Percentiles rank a stretch among this genome's conserved stretches.
Evolutionary conservation across 1,140 invertebrate species (phyloP).

Genomic region (Drosophila lowei): DNA sequence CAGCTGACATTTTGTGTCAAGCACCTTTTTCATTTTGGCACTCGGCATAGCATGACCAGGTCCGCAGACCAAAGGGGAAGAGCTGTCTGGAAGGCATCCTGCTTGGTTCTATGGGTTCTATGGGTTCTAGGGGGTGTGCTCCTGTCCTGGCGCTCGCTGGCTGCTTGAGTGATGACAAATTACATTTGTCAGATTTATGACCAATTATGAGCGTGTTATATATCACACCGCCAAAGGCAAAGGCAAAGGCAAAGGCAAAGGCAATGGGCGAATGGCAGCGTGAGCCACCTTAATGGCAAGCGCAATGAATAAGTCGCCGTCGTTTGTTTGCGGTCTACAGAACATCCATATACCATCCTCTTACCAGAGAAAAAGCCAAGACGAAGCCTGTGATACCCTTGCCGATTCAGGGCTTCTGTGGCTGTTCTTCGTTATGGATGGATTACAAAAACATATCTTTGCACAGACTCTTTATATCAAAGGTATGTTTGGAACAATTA

Average conservation of each 20-base stretch:
- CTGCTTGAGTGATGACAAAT: slow-evolving; percentile 83
- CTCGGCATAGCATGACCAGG: slow-evolving; percentile 61
- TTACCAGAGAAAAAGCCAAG: neutral
- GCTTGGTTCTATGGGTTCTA: neutral
- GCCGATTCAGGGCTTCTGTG: no score
- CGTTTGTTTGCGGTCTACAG: slow-evolving; percentile 69
- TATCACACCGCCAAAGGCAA: slow-evolving; percentile 60
- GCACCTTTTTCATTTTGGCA: slow-evolving; percentile 81
- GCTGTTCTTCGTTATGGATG: no score
- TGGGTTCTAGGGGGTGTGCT: slow-evolving; percentile 20
- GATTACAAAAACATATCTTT: no score
- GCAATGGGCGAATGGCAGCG: slow-evolving; percentile 29
- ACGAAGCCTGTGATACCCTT: no score
- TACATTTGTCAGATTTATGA: slow-evolving; percentile 83
- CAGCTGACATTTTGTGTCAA: slow-evolving; percentile 82
- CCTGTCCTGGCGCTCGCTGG: slow-evolving; percentile 31
- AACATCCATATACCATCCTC: slow-evolving; percentile 23
- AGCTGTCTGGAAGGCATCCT: no score
- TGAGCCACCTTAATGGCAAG: slow-evolving; percentile 78
- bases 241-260: slow-evolving; percentile 7
- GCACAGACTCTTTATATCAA: no score
- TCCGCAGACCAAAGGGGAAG: slow-evolving; percentile 9
- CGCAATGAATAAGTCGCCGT: slow-evolving; percentile 80
- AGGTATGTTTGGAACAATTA: no score
- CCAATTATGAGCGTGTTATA: slow-evolving; percentile 83